A percentile compares a stretch with the other conserved stretches of the same genome.
phyloP scores from a whole-genome alignment of 2,888 invertebrate species.

The Alitta virens region DNA sequence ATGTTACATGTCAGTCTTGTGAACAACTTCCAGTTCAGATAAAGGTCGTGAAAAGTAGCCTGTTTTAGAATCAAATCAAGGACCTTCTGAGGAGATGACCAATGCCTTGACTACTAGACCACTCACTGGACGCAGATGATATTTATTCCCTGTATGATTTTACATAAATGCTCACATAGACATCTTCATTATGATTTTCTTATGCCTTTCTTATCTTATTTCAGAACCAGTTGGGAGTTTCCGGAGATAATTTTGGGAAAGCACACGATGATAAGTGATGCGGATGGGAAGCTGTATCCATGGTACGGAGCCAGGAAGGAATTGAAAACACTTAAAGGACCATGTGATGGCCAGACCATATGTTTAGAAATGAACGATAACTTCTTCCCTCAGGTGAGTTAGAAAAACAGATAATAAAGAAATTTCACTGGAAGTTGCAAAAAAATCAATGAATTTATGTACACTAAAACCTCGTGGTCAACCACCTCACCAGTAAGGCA shows the following conservation, averaged over 20 bases:
- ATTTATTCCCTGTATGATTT: background rate
- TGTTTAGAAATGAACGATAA: slow-evolving; percentile 56
- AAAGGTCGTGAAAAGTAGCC: too few relatives aligned
- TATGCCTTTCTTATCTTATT: slow-evolving; percentile 14
- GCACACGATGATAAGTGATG: slow-evolving; percentile 55
- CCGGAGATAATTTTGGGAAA: slow-evolving; percentile 53
- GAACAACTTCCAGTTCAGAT: too few relatives aligned
- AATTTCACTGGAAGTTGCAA: too few relatives aligned
- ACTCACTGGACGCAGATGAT: too few relatives aligned
- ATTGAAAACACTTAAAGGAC: slow-evolving; percentile 50
- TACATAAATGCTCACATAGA: background rate
- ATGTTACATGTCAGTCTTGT: too few relatives aligned
- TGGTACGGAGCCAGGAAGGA: slow-evolving; percentile 56
- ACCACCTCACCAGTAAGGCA: too few relatives aligned
- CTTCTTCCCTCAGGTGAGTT: slow-evolving; percentile 51
- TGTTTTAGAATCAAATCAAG: too few relatives aligned
- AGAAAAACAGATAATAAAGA: too few relatives aligned
- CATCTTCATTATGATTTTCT: background rate
- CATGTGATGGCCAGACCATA: slow-evolving; percentile 44
- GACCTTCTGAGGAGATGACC: too few relatives aligned
- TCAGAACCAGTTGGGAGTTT: slow-evolving; percentile 57
- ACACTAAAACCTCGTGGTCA: too few relatives aligned
- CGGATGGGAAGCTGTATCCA: slow-evolving; percentile 56
- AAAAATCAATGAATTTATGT: too few relatives aligned
- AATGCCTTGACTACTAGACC: too few relatives aligned